A percentile compares a stretch with the other conserved stretches of the same genome.
These are phyloP conservation scores for Pandemis corylana DNA, from an alignment of 2,888 invertebrate species.

Conservation along the genomic window DNA sequence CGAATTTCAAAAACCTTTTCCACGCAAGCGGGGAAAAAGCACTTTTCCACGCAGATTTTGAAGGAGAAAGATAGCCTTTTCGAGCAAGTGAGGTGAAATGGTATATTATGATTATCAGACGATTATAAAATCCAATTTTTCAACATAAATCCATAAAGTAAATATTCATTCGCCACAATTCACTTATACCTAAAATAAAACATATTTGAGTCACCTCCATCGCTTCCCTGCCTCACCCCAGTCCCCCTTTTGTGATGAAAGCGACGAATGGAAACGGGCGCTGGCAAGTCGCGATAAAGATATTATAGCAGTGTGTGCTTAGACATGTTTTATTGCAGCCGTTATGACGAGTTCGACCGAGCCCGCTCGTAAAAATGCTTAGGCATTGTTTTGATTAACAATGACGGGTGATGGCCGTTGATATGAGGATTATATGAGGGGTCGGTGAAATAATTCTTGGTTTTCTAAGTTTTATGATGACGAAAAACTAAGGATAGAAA, in stretches of 20 bases:
- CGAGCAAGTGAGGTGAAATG: too few relatives aligned
- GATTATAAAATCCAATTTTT: too few relatives aligned
- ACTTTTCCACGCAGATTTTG: too few relatives aligned
- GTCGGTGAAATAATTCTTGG: background rate
- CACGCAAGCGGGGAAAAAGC: too few relatives aligned
- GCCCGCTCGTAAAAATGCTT: constrained; percentile 39
- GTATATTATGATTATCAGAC: too few relatives aligned
- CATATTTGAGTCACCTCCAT: constrained; percentile 18
- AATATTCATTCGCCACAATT: too few relatives aligned
- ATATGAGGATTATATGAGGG: constrained; percentile 30
- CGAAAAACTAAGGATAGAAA: too few relatives aligned
- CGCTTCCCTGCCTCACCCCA: constrained; percentile 1
- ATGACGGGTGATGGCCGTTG: constrained; percentile 32
- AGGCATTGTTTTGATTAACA: constrained; percentile 42
- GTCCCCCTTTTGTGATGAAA: constrained; percentile 41
- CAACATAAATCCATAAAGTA: too few relatives aligned
- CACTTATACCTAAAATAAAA: background rate
- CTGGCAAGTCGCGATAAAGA: constrained; percentile 43
- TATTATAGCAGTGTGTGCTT: constrained; percentile 42
- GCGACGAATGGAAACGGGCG: constrained; percentile 42
- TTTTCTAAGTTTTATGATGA: background rate
- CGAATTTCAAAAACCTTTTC: too few relatives aligned
- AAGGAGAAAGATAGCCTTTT: too few relatives aligned
- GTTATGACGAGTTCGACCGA: constrained; percentile 39
- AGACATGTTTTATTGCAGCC: constrained; percentile 42